Evolutionary conservation across 2,797 vertebrate genomes (phyloP), one percentile per base, ranked within the genome.

Genomic region (Epinephelus malabaricus): DNA sequence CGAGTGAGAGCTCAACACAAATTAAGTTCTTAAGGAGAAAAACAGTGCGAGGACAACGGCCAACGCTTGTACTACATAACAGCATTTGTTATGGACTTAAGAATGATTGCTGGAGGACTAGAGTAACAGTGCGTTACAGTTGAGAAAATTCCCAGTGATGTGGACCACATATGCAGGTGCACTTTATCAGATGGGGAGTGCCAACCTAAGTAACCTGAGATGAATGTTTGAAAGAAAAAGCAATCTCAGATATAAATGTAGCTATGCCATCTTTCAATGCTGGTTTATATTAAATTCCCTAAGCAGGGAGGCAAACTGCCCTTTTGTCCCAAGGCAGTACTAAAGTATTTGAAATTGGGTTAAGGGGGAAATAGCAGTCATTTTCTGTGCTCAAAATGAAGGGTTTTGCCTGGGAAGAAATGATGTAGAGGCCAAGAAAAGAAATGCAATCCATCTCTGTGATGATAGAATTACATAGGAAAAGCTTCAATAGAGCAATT

Each of bases 311-410:
- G 88, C 81, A 93, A 94, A 90, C 87, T 92, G 90, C 86, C 90
- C 84, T 90, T 92, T 94, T 88, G 87, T 95, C 93, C 92, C 92
- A 85, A 89, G 89, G 90, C 87, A 91, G 82, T 83, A 76, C 88
- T 94, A 91, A 95, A 95, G 94, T 93, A 94, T 94, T 94, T 92
- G 75, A 91, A 95, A 96, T 95, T 94, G 91, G 87, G 93, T 96
- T 96, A 95, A 92, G 90, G 88, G 90, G 92, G 94, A 94, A 94
- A 95, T 93, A 92, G 91, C 88, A 94, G 89, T 93, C 88, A 88
- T 94, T 93, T 93, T 92, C 86, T 78, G 63, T 76, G 75, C 91
- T 89, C 83, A 91, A 88, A 91, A 92, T 82, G 89, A 89, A 88
- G 69, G 84, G 63, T 89, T 94, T 95, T 91, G 86, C 89, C 82